These are phyloP conservation scores for Diuraphis noxia DNA, from an alignment of 1,140 invertebrate genomes.

Conservation along the genomic window DNA sequence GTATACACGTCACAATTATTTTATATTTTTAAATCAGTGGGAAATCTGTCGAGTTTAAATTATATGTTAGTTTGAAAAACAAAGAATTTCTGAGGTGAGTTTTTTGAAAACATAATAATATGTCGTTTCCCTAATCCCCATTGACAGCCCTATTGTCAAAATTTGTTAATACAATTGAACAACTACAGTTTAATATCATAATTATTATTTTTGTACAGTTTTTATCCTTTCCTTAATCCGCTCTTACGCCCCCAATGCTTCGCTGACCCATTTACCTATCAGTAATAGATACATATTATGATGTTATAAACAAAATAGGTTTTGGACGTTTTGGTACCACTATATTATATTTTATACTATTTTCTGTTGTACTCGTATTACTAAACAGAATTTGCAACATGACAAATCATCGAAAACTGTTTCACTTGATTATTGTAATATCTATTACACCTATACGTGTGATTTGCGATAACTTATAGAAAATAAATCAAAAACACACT, in stretches of 20 bases:
- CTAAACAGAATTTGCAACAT: neutral
- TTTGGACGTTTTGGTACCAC: neutral
- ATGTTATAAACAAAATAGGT: neutral
- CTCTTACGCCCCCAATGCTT: neutral
- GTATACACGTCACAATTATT: neutral
- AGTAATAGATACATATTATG: neutral
- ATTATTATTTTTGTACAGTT: neutral
- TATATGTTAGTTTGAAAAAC: neutral
- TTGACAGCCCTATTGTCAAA: neutral
- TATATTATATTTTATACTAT: neutral
- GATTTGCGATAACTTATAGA: neutral
- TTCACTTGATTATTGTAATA: neutral
- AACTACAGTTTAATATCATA: neutral
- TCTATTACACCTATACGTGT: no score
- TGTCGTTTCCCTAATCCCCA: neutral
- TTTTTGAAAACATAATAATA: neutral
- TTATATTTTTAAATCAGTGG: neutral
- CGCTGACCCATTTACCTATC: neutral
- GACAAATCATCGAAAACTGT: neutral
- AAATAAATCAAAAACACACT: neutral
- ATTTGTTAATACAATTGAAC: neutral
- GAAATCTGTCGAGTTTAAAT: neutral
- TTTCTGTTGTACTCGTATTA: neutral
- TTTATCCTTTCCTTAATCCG: neutral
- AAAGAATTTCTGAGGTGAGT: neutral